These are phyloP conservation scores for Notospermus geniculatus DNA, from an alignment of 1,140 invertebrate species.

Conservation along the genomic window DNA sequence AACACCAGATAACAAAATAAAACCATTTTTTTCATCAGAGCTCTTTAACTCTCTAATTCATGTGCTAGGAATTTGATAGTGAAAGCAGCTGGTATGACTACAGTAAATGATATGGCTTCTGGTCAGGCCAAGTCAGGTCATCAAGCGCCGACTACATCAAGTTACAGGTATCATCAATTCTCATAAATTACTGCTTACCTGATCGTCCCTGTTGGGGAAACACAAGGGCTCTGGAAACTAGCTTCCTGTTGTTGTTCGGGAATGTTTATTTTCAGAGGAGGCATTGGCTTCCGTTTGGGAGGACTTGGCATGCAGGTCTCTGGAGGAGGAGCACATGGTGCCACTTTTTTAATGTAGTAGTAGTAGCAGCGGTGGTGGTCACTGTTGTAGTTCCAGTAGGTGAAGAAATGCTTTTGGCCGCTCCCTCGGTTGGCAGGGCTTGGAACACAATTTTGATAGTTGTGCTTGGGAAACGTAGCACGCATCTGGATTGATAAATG, in stretches of 20 bases:
- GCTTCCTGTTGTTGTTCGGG: conserved; percentile 71
- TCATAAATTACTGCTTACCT: conserved; percentile 56
- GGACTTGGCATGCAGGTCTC: conserved; percentile 65
- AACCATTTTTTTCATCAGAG: too few species aligned
- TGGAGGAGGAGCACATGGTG: conserved; percentile 48
- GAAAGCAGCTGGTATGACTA: too few species aligned
- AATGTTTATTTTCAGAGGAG: conserved; percentile 66
- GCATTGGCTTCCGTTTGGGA: conserved; percentile 63
- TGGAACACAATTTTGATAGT: conserved; percentile 93
- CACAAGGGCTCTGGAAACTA: conserved; percentile 77
- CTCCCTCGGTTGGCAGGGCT: conserved; percentile 75
- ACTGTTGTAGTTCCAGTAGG: conserved; percentile 1
- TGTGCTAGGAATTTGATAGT: too few species aligned
- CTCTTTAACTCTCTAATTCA: too few species aligned
- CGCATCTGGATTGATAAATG: conserved; percentile 76
- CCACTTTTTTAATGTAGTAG: conserved; percentile 1
- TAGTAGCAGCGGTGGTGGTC: neutral
- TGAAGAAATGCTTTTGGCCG: conserved; percentile 26
- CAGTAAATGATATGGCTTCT: too few species aligned
- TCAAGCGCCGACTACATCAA: too few species aligned
- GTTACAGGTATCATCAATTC: neutral
- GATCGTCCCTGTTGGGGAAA: conserved; percentile 82
- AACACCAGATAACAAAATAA: too few species aligned
- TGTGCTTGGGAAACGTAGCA: conserved; percentile 93
- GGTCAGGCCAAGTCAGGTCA: too few species aligned